Base-by-base conservation (phyloP, 2,113 vertebrate genomes). In the Cynoglossus semilaevis region DNA sequence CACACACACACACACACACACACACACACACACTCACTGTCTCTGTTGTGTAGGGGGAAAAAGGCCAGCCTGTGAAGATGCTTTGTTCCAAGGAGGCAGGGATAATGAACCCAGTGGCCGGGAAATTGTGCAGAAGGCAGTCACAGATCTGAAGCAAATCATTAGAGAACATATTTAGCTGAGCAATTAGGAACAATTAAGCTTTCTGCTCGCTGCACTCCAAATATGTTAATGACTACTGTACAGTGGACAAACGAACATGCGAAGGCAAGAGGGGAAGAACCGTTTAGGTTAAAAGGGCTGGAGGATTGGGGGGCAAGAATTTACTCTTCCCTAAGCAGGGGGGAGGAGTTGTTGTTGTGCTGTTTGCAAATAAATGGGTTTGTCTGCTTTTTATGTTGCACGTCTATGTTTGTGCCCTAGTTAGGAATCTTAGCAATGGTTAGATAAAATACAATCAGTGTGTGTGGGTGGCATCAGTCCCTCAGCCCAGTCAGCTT, bases 151-250 rank as follows among this genome's bases (percentile, higher is more conserved):
- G 90, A 72, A 85, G 88, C 87, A 88, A 92, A 90, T 92, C 92
- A 91, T 90, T 91, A 89, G 88, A 91, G 90, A 92, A 93, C 88
- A 90, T 92, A 93, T 94, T 92, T 92, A 93, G 90, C 88, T 70
- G 87, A 90, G 82, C 93, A 93, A 94, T 94, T 94, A 93, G 91
- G 91, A 91, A 90, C 93, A 94, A 93, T 95, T 94, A 93, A 92
- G 93, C 92, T 92, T 93, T 87, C 91, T 93, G 92, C 92, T 89
- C 83, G 76, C 91, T 94, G 90, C 92, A 90, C 90, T 93, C 87
- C 91, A 92, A 91, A 88, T 91, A 90, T 93, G 89, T 92, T 93
- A 91, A 92, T 93, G 92, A 88, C 90, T 90, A 84, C 82, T 90
- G 85, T 58, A 63, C 80, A 87, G 88, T 89, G 90, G 92, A 83